phyloP scores from a whole-genome alignment of 1,140 invertebrate species.

The Orius insidiosus region DNA sequence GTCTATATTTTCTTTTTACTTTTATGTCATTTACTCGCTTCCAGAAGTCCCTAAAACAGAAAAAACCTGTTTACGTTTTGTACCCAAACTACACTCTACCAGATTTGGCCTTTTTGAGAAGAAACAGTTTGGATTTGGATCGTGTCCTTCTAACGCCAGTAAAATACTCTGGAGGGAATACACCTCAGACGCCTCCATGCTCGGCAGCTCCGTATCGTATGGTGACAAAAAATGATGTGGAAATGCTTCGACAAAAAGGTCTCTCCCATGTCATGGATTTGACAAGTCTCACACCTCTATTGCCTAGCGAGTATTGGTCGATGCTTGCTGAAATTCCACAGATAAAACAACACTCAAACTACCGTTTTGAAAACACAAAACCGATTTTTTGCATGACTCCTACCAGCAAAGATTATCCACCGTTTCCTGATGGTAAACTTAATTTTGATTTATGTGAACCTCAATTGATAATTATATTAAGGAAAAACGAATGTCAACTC shows the following conservation, averaged over 20 bases:
- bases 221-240: slow-evolving; percentile 43
- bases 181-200: slow-evolving; percentile 13
- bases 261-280: slow-evolving; percentile 63
- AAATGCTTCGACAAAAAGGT: slow-evolving; percentile 57
- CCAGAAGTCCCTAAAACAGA: slow-evolving; percentile 23
- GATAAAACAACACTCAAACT: slow-evolving; percentile 37
- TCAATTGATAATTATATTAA: too few relatives aligned
- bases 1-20: background rate
- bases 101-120: slow-evolving; percentile 66
- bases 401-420: slow-evolving; percentile 22
- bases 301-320: slow-evolving; percentile 62
- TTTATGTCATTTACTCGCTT: background rate
- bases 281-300: slow-evolving; percentile 72
- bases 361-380: slow-evolving; percentile 33
- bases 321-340: slow-evolving; percentile 59
- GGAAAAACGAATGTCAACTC: slow-evolving; percentile 20
- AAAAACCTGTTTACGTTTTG: slow-evolving; percentile 67
- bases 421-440: slow-evolving; percentile 17
- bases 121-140: slow-evolving; percentile 32
- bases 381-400: slow-evolving; percentile 47
- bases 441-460: too few relatives aligned
- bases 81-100: slow-evolving; percentile 85
- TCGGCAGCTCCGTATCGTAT: slow-evolving; percentile 12
- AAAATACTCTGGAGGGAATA: slow-evolving; percentile 22
- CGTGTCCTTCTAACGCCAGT: slow-evolving; percentile 41